Conservation (phyloP, 2,888 invertebrate genomes). For the Ctenicera cuprea region DNA sequence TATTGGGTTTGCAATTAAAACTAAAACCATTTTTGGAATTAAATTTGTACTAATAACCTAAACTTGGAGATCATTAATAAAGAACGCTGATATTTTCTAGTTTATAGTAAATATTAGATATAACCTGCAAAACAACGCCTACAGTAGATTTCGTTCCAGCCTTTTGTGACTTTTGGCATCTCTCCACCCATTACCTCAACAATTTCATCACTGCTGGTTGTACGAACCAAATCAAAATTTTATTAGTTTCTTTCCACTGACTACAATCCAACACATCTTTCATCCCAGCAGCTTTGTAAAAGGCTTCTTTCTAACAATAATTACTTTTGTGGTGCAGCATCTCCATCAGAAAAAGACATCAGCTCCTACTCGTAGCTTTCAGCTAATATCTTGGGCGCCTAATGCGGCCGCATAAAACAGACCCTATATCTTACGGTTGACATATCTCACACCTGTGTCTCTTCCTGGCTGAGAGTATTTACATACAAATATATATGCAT, state of each 20-base stretch:
- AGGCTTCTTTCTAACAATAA: constrained; percentile 35
- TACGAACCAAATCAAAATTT: neutral
- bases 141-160: too few species aligned
- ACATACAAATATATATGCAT: constrained; percentile 71
- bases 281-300: constrained; percentile 1
- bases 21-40: too few species aligned
- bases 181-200: too few species aligned
- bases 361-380: constrained; percentile 51
- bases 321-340: constrained; percentile 48
- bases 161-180: too few species aligned
- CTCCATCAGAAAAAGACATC: constrained; percentile 43
- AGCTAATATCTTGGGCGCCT: constrained; percentile 64
- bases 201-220: neutral
- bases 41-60: too few species aligned
- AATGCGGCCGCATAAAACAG: constrained; percentile 69
- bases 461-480: constrained; percentile 69
- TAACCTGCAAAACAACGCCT: too few species aligned
- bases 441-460: constrained; percentile 72
- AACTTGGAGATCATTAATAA: too few species aligned
- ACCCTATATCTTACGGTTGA: constrained; percentile 71
- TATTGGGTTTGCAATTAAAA: too few species aligned
- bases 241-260: constrained; percentile 25
- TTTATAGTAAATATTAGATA: too few species aligned
- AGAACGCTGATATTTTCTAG: too few species aligned
- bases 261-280: constrained; percentile 14